Conservation (phyloP, 1,140 invertebrate species). For the Drosophila littoralis region DNA sequence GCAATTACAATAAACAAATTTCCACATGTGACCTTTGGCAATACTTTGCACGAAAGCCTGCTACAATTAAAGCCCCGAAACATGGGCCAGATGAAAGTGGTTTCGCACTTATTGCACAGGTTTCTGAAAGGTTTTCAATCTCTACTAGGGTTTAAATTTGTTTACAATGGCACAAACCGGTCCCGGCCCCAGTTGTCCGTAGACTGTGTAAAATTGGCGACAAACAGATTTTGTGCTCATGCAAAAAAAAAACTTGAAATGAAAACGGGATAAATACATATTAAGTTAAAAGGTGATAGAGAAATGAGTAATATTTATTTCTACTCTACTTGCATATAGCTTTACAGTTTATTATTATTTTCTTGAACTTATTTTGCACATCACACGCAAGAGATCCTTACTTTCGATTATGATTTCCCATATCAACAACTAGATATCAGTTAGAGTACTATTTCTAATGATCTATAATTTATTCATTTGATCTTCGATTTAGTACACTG, state of each 20-base stretch:
- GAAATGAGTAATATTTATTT: too few species aligned
- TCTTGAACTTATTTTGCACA: constrained; percentile 12
- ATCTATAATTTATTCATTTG: constrained; percentile 58
- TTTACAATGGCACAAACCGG: neutral
- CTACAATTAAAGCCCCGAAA: neutral
- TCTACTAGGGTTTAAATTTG: neutral
- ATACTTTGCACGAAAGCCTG: neutral
- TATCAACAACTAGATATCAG: constrained; percentile 59
- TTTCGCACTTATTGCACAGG: constrained; percentile 27
- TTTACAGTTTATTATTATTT: constrained; percentile 19
- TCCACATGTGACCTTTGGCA: constrained; percentile 34
- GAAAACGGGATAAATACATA: too few species aligned
- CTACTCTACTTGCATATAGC: neutral
- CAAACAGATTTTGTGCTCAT: neutral
- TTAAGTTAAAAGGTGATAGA: too few species aligned
- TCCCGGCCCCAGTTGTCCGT: neutral
- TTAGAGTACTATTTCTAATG: constrained; percentile 43
- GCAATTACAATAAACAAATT: constrained; percentile 18
- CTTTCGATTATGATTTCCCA: constrained; percentile 24
- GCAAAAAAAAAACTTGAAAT: neutral
- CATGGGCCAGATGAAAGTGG: constrained; percentile 38
- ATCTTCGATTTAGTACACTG: constrained; percentile 35
- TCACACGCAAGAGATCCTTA: constrained; percentile 43
- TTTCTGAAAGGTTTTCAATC: constrained; percentile 24
- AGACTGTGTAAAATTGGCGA: neutral